Base-by-base conservation (phyloP, 1,140 invertebrate genomes). In the Wiebesia pumilae region DNA sequence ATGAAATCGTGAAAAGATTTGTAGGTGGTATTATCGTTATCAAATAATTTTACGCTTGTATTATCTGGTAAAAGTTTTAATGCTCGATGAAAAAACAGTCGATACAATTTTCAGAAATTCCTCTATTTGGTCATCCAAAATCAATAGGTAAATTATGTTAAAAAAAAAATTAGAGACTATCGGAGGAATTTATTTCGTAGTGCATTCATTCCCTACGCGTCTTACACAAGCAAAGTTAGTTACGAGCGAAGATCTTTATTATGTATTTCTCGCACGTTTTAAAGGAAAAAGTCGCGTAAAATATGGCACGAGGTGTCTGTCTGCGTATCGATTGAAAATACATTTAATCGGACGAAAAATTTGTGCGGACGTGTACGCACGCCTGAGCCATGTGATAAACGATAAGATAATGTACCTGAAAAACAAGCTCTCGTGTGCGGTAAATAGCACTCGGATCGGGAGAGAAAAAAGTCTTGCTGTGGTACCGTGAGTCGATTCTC, bases 391-490 rank as follows among this genome's bases (percentile, higher is more conserved):
- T 30, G 69, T 81, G 90, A 92, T 90, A 91, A 90, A 78, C 87
- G 91, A 92, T 92, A 92, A 92, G 90, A 90, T 92, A 92, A 89
- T 83, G 14, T 83, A 87, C 89, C 87, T 91, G 89, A 89, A 92
- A 91, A 92, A 91, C 91, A 91, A 89, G 88, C 90, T 91, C 89
- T 71, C 78, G 14, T 35, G 27, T 67, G 65, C 30, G 84, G 84
- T 80, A 80, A 80, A 85, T 79, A 73, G 38, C 77, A 40, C 38
- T 47, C 58, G 27, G 81, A 51, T 82, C 43, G 43, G 7, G 43
- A 30, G 67, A 65, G 51, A 65, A 40, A 65, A 81, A 81, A 54
- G 33, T 0, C 47, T 33, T 16, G 35, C 19, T 27, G 71, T 38
- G 35, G 33, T 10, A 65, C 21, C 30, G 54, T 27, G 62, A 81